Conservation (phyloP, 2,113 vertebrate genomes). For the Anarhynchus alexandrinus region DNA sequence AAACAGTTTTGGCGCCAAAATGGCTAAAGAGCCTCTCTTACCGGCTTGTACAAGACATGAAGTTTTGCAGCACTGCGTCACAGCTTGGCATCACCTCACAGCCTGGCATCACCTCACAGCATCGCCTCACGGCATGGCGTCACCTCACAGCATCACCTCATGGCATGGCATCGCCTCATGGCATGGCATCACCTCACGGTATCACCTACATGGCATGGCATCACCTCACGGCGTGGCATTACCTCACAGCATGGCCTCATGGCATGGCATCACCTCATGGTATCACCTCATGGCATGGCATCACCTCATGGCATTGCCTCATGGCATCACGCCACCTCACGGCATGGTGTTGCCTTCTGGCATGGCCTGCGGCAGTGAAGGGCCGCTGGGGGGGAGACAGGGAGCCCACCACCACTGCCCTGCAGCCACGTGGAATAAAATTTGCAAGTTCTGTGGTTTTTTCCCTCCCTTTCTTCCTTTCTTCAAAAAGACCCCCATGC, state of each 20-base stretch:
- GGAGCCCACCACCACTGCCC: neutral
- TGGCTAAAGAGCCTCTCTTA: neutral
- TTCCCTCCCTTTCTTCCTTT: neutral
- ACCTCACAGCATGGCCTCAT: accelerated
- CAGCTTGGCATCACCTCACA: neutral
- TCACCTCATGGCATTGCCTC: accelerated
- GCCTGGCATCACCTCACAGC: no score
- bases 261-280: accelerated
- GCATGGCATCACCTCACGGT: no score
- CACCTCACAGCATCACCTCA: accelerated
- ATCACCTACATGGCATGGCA: neutral
- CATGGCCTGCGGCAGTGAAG: neutral
- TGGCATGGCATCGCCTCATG: neutral
- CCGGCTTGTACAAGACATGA: neutral
- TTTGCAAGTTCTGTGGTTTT: neutral
- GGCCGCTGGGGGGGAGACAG: accelerated
- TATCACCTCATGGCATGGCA: accelerated
- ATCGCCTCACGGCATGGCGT: neutral
- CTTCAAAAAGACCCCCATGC: no score
- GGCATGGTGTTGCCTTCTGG: neutral
- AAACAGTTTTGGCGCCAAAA: neutral
- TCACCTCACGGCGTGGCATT: accelerated
- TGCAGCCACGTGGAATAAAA: accelerated
- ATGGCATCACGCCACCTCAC: neutral
- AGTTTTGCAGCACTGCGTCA: neutral